Base-by-base conservation (phyloP, 2,888 invertebrate genomes). In the Lasioglossum villosulum region DNA sequence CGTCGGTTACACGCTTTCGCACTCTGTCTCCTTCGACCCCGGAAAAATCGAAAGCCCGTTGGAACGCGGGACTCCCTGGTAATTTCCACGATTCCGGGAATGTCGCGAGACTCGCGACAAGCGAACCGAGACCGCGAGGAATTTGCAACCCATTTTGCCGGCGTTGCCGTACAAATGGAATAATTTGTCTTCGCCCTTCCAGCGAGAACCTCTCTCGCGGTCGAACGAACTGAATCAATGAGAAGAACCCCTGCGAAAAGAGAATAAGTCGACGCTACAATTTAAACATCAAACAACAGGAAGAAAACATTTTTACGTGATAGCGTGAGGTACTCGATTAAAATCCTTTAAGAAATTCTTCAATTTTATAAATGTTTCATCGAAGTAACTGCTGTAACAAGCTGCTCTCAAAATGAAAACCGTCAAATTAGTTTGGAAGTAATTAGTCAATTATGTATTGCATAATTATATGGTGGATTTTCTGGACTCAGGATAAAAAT, bases 91-190 rank as follows among this genome's bases (percentile, higher is more conserved):
- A 30, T 34, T 66, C 66, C 19, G 34, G 66, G 19, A 66, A 30
- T 19, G 66, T 30, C 66, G 34, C 66, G 66, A 34, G 23, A 66
- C 66, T 66, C 34, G 66, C 34, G 66, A 66, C 66, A 66, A 66
- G 19, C 34, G 66, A 34, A 34, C 34, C 34, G 34, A 8, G 19
- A 19, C 66, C 34, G 59, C 34, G 34, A 23, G 66, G 66, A 66
- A 66, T 30, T 66, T 34, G 66, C 66, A 34, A 66, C 59, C 59
- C 6, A n/a, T 27, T 27, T 30, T 30, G 59, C 30, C 30, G 14
- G 27, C 23, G 23, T n/a, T 52, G 52, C 52, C 52, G 23, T 52
- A 30, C 59, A 16, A 30, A 30, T 63, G 30, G 59, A 30, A 63
- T 63, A 63, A 63, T 63, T 63, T 63, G 59, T 63, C 59, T 63